Base-by-base conservation (phyloP, 2,888 invertebrate genomes). In the Chydorus sphaericus region DNA sequence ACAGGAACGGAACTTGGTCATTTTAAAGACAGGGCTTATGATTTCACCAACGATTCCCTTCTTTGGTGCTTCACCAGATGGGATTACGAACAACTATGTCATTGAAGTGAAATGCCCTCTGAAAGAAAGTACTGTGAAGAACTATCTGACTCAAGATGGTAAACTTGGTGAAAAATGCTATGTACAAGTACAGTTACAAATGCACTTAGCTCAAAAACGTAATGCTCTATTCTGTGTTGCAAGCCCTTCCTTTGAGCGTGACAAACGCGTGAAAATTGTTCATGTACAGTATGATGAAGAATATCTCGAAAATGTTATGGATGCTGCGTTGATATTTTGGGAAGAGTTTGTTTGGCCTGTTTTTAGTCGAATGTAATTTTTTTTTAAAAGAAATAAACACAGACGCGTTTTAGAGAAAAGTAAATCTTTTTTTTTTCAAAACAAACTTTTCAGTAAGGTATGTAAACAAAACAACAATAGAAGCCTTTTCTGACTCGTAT, bases 141-240 rank as follows among this genome's bases (percentile, higher is more conserved):
- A 50, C 16, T 58, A 49, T 36, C 3, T 58, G 4, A 11, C 28
- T 16, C 26, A 58, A 10, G 44, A 31, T 44, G 29, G 36, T 10
- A 30, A 28, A 26, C 18, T 53, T 30, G 51, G 23, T 48, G 28
- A 36, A 33, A 62, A 62, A 55, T 61, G 54, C 56, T 56, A 59
- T 31, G 62, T 61, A 20, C 64, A 65, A 56, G 59, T 65, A 18
- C 61, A 65, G 31, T 10, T 65, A 51, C 63, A 65, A 59, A 65
- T 65, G 65, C 59, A 61, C 53, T 57, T 62, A 33, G 33, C 60
- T 20, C 50, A 57, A 14, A 60, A 61, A 54, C 57, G 56, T 38
- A 58, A 59, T 49, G 61, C 60, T 8, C 55, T 61, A 26, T 64
- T 64, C 56, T 62, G 61, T 58, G 60, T 64, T 18, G 63, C 64